Evolutionary conservation across 2,888 invertebrate genomes (phyloP).

Genomic region (Idaea aversata): DNA sequence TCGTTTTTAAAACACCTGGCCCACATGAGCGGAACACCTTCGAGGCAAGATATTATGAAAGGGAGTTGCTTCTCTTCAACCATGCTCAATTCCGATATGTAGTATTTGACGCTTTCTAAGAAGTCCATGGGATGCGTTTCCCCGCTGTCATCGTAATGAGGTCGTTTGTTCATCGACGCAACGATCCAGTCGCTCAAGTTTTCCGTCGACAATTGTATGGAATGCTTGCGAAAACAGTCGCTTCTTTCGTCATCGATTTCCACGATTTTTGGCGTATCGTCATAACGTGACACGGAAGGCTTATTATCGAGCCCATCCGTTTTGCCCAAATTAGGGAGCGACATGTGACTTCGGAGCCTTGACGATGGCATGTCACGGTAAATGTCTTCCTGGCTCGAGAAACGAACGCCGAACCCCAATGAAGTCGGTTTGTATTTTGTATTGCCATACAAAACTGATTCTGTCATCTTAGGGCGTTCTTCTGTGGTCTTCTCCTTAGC

Average conservation of each 20-base stretch:
- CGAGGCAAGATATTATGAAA: slow-evolving; percentile 70
- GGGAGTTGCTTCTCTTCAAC: slow-evolving; percentile 61
- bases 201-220: slow-evolving; percentile 58
- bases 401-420: slow-evolving; percentile 70
- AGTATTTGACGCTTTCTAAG: slow-evolving; percentile 65
- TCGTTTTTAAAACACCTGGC: slow-evolving; percentile 70
- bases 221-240: slow-evolving; percentile 38
- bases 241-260: slow-evolving; percentile 63
- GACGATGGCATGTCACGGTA: slow-evolving; percentile 71
- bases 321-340: slow-evolving; percentile 73
- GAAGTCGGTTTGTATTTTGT: slow-evolving; percentile 68
- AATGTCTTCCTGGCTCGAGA: slow-evolving; percentile 74
- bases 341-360: slow-evolving; percentile 70
- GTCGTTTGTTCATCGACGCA: slow-evolving; percentile 65
- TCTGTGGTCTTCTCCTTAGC: slow-evolving; percentile 50
- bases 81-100: slow-evolving; percentile 67
- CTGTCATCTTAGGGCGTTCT: slow-evolving; percentile 49
- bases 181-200: slow-evolving; percentile 68
- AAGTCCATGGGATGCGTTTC: slow-evolving; percentile 74
- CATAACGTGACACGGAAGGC: slow-evolving; percentile 43
- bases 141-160: slow-evolving; percentile 68
- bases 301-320: slow-evolving; percentile 53
- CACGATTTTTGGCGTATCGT: slow-evolving; percentile 56
- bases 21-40: slow-evolving; percentile 73
- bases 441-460: slow-evolving; percentile 51